Evolutionary conservation across 2,113 vertebrate genomes (phyloP), one percentile per base, ranked within the genome.

Genomic region (Varanus komodoensis): DNA sequence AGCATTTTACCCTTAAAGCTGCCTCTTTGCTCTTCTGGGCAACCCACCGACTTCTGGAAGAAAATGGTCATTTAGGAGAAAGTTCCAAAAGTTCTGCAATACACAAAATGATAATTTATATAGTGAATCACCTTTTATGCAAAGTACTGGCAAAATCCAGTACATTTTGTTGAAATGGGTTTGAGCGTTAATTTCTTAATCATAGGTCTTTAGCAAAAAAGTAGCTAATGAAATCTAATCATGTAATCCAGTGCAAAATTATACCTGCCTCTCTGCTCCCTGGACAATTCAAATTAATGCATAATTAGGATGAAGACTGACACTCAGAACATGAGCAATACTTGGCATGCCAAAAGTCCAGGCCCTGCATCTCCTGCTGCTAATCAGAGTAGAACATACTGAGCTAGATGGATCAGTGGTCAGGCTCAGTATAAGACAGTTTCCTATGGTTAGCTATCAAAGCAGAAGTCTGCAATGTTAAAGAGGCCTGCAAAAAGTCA

Each of bases 181-280:
- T 54, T 87, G 44, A 69, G 29, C 19, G n/a, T 80, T 69, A 79
- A 78, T 87, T 50, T 68, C 5, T 68, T 69, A 88, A 34, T 87
- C 32, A 78, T n/a, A 19, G 50, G 27, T 29, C 25, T 81, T 81
- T 14, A 29, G 25, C 15, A 50, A 29, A 81, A 50, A 3, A n/a
- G 11, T 81, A 64, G n/a, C n/a, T 82, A 64, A 64, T 64, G 15
- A 34, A 61, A 19, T 19, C 80, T 17, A 21, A 34, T 61, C 19
- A 21, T 82, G 17, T 61, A n/a, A 2, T 8, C 29, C 52, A n/a
- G 52, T 57, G 29, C 79, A 57, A 61, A 32, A n/a, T 54, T 32
- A 78, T 57, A 3, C 9, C 52, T 1, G 14, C 5, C 1, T 21
- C 38, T 11, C 50, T 14, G 1, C 21, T 32, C 17, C 32, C 4